phyloP scores from a whole-genome alignment of 1,140 invertebrate species.

The Psix sp. region DNA sequence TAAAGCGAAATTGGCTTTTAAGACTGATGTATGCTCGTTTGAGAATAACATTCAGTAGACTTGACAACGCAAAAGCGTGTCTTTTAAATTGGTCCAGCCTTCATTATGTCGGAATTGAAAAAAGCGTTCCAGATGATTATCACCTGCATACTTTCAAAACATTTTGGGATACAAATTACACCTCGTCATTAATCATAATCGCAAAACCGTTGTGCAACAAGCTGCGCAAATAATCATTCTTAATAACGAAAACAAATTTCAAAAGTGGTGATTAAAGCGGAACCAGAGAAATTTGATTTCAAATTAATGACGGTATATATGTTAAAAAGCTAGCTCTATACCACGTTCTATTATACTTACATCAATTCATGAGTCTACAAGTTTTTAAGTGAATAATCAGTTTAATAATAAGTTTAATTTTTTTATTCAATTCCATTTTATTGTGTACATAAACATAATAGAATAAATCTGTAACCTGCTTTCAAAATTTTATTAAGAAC shows the following conservation, averaged over 20 bases:
- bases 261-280: constrained; percentile 43
- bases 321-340: no score
- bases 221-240: constrained; percentile 15
- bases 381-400: no score
- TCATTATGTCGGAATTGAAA: constrained; percentile 21
- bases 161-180: constrained; percentile 22
- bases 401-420: no score
- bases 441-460: no score
- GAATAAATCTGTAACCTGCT: no score
- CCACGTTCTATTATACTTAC: no score
- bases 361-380: no score
- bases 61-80: constrained; percentile 4
- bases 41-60: neutral
- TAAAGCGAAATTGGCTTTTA: no score
- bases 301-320: no score
- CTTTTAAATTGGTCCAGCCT: constrained; percentile 3
- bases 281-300: no score
- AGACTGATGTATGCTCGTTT: neutral
- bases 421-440: no score
- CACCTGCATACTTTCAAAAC: constrained; percentile 24
- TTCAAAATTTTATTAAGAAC: no score
- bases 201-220: constrained; percentile 11
- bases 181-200: constrained; percentile 41
- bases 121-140: constrained; percentile 31
- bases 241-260: constrained; percentile 41